Evolutionary conservation across 2,797 vertebrate species (phyloP), one percentile per base, ranked within the genome.

Genomic region (Meda fulgida): DNA sequence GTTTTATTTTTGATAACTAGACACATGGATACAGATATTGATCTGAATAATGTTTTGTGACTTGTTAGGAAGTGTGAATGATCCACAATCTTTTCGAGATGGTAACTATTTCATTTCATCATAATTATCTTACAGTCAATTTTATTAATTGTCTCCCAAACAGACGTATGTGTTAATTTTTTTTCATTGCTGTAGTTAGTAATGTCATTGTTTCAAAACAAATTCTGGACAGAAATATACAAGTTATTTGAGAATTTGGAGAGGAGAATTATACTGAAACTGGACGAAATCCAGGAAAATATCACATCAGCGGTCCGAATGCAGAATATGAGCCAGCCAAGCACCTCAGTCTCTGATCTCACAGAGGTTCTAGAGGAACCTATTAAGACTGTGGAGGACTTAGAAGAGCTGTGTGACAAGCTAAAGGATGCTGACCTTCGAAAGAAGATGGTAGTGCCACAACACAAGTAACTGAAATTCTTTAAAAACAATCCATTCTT

Each of bases 61-160:
- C 40, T 72, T 46, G 16, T 73, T 48, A 73, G 43, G 72, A 34
- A 75, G 46, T 75, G 46, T 23, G 26, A 75, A 31, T 75, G 14
- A 75, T 53, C 72, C 46, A 53, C 72, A 75, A 51, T 51, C 71
- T 73, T 7, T 73, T 51, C 71, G 60, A 31, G 60, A 65, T 31
- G 60, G 60, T 65, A 65, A 65, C 26, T 65, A 65, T 31, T 31
- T 31, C 7, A 65, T 65, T 65, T 31, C 60, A 18, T 31, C 7
- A 75, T 31, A 31, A 11, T 51, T 55, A 23, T 23, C 19, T 53
- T 51, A 51, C 18, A 46, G 13, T 51, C 48, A 51, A 2, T 21
- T 21, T 8, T 21, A 53, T 53, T 51, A 19, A 51, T 6, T 51
- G 48, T 51, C 48, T 51, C 48, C 48, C 48, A 51, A 51, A 51